Evolutionary conservation across 2,888 invertebrate genomes (phyloP), one percentile per base, ranked within the genome.

Genomic region (Drosophila gaucha): DNA sequence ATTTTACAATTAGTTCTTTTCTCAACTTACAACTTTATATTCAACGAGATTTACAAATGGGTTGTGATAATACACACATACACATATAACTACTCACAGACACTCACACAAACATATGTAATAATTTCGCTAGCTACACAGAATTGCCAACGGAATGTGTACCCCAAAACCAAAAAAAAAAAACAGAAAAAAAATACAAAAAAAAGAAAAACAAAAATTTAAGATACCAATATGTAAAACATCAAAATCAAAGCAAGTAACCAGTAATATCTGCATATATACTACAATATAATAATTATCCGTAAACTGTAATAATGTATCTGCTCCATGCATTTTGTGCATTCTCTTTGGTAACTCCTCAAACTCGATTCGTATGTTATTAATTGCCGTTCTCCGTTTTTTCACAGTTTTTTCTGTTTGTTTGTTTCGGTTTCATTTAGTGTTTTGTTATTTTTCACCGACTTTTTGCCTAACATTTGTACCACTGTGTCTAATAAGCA

Each of bases 291-390:
- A 46, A 70, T 60, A 60, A 49, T 31, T 50, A 55, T 64, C 64
- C 64, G 72, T 76, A 62, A 74, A 70, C 63, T 41, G 68, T 78
- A 74, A 74, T 28, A 63, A 50, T 66, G 60, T 82, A 67, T 74
- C 64, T 78, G 67, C 76, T 78, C 76, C 73, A 74, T 78, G 86
- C 86, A 86, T 86, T 88, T 80, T 86, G 80, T 84, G 88, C 82
- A 84, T 88, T 76, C 67, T 62, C 59, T 66, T 72, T 74, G 59
- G 54, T 66, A 51, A 59, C 56, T 62, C 62, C 47, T 35, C 59
- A 47, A 41, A 43, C 31, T 54, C 41, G 31, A 46, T 56, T 36
- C 31, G 55, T 55, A 47, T 35, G 55, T 55, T 38, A 38, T 35
- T 43, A 38, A 26, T 54, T 66, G 30, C 43, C 69, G 49, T 72